These are phyloP conservation scores for Lepidothrix coronata DNA, from an alignment of 2,113 vertebrate genomes.

Conservation along the genomic window DNA sequence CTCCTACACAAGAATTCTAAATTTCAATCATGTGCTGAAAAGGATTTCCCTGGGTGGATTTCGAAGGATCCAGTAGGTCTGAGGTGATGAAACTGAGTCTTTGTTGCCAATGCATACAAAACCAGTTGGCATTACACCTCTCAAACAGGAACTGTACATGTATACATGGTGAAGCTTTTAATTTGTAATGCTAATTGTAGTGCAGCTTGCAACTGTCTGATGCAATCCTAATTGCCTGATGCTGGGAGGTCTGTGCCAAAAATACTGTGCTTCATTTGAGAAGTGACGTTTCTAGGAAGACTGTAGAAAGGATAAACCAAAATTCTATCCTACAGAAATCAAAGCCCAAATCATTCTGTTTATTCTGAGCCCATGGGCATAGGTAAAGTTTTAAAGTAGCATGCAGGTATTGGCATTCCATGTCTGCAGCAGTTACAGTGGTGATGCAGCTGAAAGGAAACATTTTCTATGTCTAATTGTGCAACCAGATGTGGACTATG, in stretches of 20 bases:
- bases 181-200: conserved; percentile 24
- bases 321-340: background rate
- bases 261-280: background rate
- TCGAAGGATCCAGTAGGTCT: background rate
- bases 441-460: conserved; percentile 2
- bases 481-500: conserved; percentile 58
- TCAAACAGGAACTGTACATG: background rate
- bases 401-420: background rate
- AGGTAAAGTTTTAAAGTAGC: background rate
- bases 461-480: conserved; percentile 48
- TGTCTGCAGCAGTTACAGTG: background rate
- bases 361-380: background rate
- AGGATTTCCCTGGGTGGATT: background rate
- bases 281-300: conserved; percentile 1
- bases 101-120: background rate
- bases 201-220: conserved; percentile 10
- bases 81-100: background rate
- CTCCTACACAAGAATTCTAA: background rate
- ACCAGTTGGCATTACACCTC: background rate
- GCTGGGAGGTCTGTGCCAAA: conserved; percentile 29
- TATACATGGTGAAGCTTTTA: background rate
- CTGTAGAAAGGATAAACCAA: background rate
- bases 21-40: background rate
- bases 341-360: background rate
- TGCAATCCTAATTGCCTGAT: conserved; percentile 5